phyloP scores from a whole-genome alignment of 2,113 vertebrate genomes.

The Sylvicapra grimmia region DNA sequence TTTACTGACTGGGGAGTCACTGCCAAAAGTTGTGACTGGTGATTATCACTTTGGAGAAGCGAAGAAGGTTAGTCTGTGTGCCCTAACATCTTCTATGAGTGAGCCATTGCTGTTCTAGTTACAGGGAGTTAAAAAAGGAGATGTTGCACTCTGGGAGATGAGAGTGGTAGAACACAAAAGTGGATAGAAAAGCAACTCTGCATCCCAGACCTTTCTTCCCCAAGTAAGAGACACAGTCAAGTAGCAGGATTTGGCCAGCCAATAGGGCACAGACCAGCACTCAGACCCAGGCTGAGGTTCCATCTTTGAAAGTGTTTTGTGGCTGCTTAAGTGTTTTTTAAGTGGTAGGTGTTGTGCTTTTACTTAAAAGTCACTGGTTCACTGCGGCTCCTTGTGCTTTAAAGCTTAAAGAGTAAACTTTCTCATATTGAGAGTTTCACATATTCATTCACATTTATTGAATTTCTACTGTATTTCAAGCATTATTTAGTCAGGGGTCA shows the following conservation, averaged over 20 bases:
- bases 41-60: conserved; percentile 33
- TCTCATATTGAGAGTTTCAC: background rate
- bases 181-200: background rate
- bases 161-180: background rate
- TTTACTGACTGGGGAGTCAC: conserved; percentile 11
- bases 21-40: conserved; percentile 57
- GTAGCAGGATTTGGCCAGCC: background rate
- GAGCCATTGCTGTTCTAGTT: background rate
- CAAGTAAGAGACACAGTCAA: background rate
- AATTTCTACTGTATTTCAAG: conserved; percentile 7
- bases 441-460: background rate
- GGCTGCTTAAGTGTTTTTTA: background rate
- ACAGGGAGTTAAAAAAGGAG: background rate
- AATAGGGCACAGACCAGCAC: background rate
- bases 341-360: background rate
- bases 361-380: background rate
- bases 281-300: background rate
- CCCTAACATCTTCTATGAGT: background rate
- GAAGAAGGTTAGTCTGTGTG: background rate
- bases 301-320: background rate
- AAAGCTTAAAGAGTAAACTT: conserved; percentile 9
- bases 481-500: background rate
- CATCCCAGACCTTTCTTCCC: background rate
- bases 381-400: background rate
- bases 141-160: background rate